A percentile compares a stretch with the other conserved stretches of the same genome.
Conservation (phyloP, 2,888 invertebrate species). For the Cyaniris semiargus region DNA sequence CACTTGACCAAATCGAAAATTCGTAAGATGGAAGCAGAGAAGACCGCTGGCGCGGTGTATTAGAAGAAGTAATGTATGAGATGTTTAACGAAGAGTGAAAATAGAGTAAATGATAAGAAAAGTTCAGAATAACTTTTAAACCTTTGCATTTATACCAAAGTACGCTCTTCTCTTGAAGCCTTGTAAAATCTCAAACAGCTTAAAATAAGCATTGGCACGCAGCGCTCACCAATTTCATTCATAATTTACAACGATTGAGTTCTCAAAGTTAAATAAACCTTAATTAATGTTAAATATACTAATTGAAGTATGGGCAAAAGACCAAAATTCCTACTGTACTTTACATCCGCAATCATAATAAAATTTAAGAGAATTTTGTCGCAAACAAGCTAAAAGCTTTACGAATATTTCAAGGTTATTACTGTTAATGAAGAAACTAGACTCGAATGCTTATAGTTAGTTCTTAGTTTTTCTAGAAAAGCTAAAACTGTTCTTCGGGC, state of each 20-base stretch:
- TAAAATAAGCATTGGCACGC: neutral
- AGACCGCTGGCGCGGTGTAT: no score
- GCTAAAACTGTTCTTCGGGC: neutral
- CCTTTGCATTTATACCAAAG: neutral
- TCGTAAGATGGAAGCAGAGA: no score
- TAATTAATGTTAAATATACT: constrained; percentile 24
- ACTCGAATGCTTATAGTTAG: neutral
- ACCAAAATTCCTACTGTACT: neutral
- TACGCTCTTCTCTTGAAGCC: neutral
- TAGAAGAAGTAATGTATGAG: no score
- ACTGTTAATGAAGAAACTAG: neutral
- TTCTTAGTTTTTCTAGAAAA: neutral
- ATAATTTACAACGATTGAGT: neutral
- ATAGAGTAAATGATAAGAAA: no score
- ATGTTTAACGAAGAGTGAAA: no score
- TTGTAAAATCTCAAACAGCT: neutral
- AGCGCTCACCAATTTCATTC: neutral
- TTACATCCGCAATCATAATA: neutral
- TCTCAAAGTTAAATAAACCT: constrained; percentile 4
- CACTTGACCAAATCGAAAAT: no score
- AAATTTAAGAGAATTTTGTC: constrained; percentile 1
- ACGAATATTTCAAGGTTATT: neutral
- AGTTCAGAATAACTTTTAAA: no score
- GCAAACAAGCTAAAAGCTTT: neutral
- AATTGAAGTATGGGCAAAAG: constrained; percentile 27